Evolutionary conservation across 2,888 invertebrate genomes (phyloP).

Genomic region (Plebejus argus): DNA sequence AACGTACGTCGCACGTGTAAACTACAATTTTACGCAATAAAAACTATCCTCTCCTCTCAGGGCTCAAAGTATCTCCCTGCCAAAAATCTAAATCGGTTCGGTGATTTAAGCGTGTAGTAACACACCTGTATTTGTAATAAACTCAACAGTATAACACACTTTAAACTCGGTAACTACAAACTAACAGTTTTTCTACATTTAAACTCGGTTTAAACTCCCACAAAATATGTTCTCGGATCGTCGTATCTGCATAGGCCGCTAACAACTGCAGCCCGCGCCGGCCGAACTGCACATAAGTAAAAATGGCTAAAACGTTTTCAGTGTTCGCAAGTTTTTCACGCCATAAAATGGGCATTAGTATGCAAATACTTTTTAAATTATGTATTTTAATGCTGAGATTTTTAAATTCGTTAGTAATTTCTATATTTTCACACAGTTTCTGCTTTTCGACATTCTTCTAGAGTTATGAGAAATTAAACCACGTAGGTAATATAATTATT

Average conservation of each 20-base stretch:
- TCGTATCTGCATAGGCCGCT: not conserved
- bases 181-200: not conserved
- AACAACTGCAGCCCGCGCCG: not conserved
- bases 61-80: no score
- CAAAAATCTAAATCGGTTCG: no score
- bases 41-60: no score
- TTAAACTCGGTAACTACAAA: not conserved
- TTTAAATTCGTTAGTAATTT: not conserved
- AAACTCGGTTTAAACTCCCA: not conserved
- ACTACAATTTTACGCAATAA: no score
- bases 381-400: not conserved
- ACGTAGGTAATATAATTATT: no score
- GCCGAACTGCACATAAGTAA: conserved; percentile 6
- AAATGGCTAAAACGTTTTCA: conserved; percentile 6
- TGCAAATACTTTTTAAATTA: conserved; percentile 1
- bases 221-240: not conserved
- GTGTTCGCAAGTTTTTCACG: not conserved
- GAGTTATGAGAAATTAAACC: no score
- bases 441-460: no score
- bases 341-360: conserved; percentile 1
- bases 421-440: not conserved
- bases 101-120: no score
- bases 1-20: no score
- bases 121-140: no score
- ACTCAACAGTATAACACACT: not conserved